Conservation (phyloP, 2,797 vertebrate species). For the Coluber constrictor region DNA sequence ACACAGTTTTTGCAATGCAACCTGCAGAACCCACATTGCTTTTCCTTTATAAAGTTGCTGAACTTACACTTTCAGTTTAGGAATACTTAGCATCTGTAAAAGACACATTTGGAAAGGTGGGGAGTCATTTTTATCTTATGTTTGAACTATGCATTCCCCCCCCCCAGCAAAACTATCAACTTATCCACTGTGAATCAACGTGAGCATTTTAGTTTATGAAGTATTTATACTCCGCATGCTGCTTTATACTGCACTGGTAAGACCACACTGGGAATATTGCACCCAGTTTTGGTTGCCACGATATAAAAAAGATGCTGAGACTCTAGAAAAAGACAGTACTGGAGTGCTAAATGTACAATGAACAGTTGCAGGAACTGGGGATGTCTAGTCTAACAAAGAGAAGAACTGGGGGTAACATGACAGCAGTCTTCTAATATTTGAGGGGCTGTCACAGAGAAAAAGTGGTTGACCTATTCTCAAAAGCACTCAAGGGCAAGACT, state of each 20-base stretch:
- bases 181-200: neutral
- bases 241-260: neutral
- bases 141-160: fast-evolving
- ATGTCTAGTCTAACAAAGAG: neutral
- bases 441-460: neutral
- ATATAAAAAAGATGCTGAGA: neutral
- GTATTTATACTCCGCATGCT: neutral
- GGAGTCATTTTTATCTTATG: neutral
- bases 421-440: neutral
- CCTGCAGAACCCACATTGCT: neutral
- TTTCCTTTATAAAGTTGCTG: neutral
- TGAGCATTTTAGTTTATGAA: slow-evolving; percentile 29
- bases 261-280: neutral
- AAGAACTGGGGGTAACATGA: neutral
- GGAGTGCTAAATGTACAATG: neutral
- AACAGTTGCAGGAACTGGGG: neutral
- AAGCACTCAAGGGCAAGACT: neutral
- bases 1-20: neutral
- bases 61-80: neutral
- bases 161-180: neutral
- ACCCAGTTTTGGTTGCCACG: neutral
- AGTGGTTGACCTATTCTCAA: neutral
- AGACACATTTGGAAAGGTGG: neutral
- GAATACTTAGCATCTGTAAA: neutral
- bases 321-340: neutral